Evolutionary conservation across 2,797 vertebrate species (phyloP).

Genomic region (Ceryle rudis): DNA sequence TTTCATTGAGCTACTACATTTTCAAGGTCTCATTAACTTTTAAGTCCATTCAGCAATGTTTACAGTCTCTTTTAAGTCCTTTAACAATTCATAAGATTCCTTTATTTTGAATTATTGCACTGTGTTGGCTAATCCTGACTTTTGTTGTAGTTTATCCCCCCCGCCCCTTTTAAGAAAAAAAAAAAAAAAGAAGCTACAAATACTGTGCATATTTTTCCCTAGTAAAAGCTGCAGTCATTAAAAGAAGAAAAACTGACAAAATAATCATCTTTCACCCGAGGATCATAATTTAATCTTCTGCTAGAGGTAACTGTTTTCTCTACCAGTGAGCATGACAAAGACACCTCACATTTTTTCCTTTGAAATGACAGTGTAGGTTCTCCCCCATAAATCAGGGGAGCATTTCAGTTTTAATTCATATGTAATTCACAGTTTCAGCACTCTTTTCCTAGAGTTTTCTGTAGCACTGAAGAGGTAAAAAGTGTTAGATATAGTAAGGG

Average conservation of each 20-base stretch:
- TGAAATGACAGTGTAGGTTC: neutral
- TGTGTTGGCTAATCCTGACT: neutral
- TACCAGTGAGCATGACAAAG: neutral
- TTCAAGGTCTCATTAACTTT: neutral
- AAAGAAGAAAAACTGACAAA: neutral
- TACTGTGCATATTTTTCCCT: neutral
- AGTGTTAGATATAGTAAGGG: neutral
- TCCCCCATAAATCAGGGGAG: neutral
- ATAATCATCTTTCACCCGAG: neutral
- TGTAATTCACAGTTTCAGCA: neutral
- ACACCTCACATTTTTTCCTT: neutral
- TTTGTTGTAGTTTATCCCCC: neutral
- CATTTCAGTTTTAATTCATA: neutral
- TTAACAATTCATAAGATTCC: neutral
- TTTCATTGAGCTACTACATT: neutral
- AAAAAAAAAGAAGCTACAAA: neutral
- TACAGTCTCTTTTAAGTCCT: neutral
- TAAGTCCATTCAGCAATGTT: neutral
- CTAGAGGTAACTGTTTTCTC: neutral
- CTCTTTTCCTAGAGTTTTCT: neutral
- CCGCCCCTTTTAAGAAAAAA: fast-evolving
- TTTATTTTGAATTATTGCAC: neutral
- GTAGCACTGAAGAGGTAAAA: neutral
- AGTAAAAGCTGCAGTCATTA: neutral
- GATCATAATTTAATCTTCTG: neutral